Evolutionary conservation across 2,113 vertebrate genomes (phyloP).

Genomic region (Peucedramus taeniatus): DNA sequence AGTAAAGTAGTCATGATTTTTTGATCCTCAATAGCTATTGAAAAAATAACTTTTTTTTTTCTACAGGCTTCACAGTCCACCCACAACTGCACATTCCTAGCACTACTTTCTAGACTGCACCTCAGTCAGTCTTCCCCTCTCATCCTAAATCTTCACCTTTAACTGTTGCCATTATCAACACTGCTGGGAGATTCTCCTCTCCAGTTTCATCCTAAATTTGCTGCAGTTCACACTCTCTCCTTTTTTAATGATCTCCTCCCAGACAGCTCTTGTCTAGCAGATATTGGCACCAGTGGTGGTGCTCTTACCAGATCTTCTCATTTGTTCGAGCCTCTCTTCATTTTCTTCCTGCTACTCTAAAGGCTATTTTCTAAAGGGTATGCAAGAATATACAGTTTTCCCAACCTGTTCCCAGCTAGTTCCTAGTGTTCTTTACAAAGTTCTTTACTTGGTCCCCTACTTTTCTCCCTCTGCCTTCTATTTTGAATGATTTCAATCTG

Average conservation of each 20-base stretch:
- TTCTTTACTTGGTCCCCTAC: not conserved
- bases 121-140: not conserved
- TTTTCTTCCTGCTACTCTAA: not conserved
- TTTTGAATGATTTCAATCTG: not conserved
- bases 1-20: not conserved
- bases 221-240: not conserved
- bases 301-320: not conserved
- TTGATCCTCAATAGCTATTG: not conserved
- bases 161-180: not conserved
- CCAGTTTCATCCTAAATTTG: not conserved
- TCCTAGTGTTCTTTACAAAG: not conserved
- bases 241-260: not conserved
- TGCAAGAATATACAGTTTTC: not conserved
- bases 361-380: not conserved
- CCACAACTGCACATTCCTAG: not conserved
- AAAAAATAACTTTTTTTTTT: not conserved
- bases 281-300: not conserved
- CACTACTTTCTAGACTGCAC: not conserved
- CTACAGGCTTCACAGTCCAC: not conserved
- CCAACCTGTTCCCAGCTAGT: not conserved
- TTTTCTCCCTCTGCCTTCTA: not conserved
- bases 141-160: not conserved
- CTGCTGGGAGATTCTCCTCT: not conserved
- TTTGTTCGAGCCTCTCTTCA: not conserved
- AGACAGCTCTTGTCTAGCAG: not conserved